phyloP scores from a whole-genome alignment of 2,797 vertebrate species.

The Karalla daura region DNA sequence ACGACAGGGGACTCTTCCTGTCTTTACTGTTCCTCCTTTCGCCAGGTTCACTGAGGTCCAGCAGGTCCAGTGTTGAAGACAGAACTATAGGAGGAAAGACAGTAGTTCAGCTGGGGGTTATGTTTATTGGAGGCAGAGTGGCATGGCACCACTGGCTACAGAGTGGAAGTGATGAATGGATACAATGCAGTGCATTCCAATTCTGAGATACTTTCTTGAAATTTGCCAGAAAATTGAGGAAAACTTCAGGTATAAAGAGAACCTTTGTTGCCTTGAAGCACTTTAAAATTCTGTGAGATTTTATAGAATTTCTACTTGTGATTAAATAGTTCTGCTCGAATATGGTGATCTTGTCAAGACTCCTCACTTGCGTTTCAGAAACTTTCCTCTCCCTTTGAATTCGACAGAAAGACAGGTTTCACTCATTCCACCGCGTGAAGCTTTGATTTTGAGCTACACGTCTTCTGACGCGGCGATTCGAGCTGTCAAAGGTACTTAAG shows the following conservation, averaged over 20 bases:
- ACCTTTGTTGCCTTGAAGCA: neutral
- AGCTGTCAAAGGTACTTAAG: constrained; percentile 53
- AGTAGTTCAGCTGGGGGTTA: constrained; percentile 6
- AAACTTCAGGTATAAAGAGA: neutral
- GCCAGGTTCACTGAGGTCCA: constrained; percentile 96
- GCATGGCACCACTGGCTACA: too few species aligned
- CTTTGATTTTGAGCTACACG: constrained; percentile 46
- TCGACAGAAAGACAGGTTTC: constrained; percentile 7
- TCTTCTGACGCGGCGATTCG: constrained; percentile 31
- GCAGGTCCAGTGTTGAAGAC: constrained; percentile 95
- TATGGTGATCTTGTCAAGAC: neutral
- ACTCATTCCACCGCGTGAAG: neutral
- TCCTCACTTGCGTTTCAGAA: neutral
- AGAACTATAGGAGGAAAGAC: constrained; percentile 84
- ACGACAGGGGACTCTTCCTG: constrained; percentile 87
- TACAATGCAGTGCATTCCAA: too few species aligned
- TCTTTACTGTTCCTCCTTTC: constrained; percentile 90
- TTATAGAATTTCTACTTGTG: neutral
- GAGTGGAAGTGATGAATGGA: too few species aligned
- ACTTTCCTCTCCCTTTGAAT: constrained; percentile 9
- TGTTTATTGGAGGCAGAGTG: too few species aligned
- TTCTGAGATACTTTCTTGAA: neutral
- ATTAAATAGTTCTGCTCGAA: neutral
- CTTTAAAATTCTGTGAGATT: neutral
- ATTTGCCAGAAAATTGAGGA: neutral